phyloP scores from a whole-genome alignment of 2,888 invertebrate genomes.

The Mesorhabditis belari region DNA sequence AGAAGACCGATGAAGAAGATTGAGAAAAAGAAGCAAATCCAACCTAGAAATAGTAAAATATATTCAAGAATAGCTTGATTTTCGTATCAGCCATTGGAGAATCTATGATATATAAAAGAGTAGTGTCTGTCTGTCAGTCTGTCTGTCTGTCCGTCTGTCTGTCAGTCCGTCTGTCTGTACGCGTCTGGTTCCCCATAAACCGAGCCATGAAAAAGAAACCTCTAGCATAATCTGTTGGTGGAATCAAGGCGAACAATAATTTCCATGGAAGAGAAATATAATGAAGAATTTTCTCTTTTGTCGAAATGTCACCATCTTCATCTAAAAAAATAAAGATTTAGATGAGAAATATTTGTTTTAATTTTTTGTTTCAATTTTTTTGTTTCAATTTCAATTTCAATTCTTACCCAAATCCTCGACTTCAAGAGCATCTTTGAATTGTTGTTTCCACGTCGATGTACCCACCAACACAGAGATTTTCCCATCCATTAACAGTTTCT shows the following conservation, averaged over 20 bases:
- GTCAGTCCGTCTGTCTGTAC: too few species aligned
- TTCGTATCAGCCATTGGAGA: too few species aligned
- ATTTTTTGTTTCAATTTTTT: slow-evolving; percentile 1
- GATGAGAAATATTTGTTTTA: slow-evolving; percentile 1
- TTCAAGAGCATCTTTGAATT: slow-evolving; percentile 89
- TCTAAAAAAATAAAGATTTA: slow-evolving; percentile 10
- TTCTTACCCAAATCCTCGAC: slow-evolving; percentile 58
- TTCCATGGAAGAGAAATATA: slow-evolving; percentile 95
- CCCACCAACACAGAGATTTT: slow-evolving; percentile 82
- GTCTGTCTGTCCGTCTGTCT: too few species aligned
- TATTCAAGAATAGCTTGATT: too few species aligned
- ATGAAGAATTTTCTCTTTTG: slow-evolving; percentile 84
- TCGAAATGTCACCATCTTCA: slow-evolving; percentile 19
- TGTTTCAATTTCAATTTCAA: background rate
- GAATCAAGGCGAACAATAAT: slow-evolving; percentile 88
- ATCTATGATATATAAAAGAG: too few species aligned
- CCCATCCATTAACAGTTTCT: slow-evolving; percentile 89
- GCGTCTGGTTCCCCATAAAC: too few species aligned
- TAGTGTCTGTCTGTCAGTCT: too few species aligned
- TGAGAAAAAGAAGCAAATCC: slow-evolving; percentile 85
- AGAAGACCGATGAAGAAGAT: slow-evolving; percentile 85
- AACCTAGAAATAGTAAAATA: too few species aligned
- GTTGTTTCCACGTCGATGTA: slow-evolving; percentile 96
- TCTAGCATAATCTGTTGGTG: slow-evolving; percentile 76
- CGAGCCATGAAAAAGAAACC: slow-evolving; percentile 15